A percentile compares a stretch with the other conserved stretches of the same genome.
phyloP scores from a whole-genome alignment of 2,113 vertebrate species.

The Ictalurus punctatus region DNA sequence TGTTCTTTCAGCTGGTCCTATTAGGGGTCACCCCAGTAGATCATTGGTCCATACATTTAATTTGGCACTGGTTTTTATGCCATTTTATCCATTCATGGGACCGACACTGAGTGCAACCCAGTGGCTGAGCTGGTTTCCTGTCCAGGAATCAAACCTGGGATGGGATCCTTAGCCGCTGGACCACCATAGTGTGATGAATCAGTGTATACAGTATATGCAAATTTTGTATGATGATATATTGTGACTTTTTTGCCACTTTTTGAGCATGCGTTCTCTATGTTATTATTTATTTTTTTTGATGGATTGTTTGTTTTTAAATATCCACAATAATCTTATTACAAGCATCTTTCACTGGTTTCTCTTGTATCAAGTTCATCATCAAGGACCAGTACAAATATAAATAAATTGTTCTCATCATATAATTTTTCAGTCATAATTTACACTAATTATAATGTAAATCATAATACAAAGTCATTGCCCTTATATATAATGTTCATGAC shows the following conservation, averaged over 20 bases:
- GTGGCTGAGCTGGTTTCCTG: too few relatives aligned
- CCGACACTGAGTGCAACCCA: too few relatives aligned
- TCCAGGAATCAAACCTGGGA: too few relatives aligned
- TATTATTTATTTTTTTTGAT: too few relatives aligned
- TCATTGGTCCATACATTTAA: too few relatives aligned
- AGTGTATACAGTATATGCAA: not conserved
- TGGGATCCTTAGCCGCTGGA: too few relatives aligned
- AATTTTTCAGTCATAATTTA: not conserved
- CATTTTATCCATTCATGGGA: too few relatives aligned
- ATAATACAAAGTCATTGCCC: not conserved
- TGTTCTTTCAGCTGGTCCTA: too few relatives aligned
- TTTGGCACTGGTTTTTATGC: too few relatives aligned
- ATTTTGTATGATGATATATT: not conserved
- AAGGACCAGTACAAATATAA: not conserved
- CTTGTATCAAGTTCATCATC: not conserved
- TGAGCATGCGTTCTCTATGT: not conserved
- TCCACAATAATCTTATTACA: not conserved
- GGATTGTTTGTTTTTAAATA: not conserved
- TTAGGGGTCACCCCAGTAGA: too few relatives aligned
- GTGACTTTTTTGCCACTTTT: not conserved
- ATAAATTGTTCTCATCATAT: not conserved
- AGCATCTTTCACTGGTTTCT: not conserved
- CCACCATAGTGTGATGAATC: too few relatives aligned
- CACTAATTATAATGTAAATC: not conserved
- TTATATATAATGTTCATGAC: not conserved